Conservation (phyloP, 23 tunicate genomes). For the Corella eumyota region DNA sequence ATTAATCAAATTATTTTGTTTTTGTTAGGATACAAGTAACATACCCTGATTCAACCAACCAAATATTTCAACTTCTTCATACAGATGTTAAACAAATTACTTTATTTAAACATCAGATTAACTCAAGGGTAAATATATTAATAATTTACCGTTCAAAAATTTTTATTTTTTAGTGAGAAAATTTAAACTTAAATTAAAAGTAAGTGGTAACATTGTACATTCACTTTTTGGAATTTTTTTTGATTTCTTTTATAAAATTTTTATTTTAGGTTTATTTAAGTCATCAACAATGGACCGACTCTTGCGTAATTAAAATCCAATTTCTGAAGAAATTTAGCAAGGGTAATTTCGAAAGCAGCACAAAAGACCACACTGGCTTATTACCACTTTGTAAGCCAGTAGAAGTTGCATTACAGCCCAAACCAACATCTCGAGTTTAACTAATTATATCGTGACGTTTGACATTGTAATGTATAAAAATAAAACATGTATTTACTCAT, state of each 20-base stretch:
- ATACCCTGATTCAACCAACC: slow-evolving; percentile 55
- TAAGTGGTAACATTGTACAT: not conserved
- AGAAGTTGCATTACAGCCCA: slow-evolving; percentile 28
- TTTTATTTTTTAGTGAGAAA: too few species aligned
- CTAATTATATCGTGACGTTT: too few species aligned
- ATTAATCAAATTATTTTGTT: not conserved
- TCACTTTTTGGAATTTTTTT: not conserved
- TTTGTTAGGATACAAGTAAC: slow-evolving; percentile 45
- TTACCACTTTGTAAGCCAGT: slow-evolving; percentile 26
- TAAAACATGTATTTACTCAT: too few species aligned
- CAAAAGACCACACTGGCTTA: not conserved
- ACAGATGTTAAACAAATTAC: slow-evolving; percentile 43
- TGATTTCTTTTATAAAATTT: not conserved
- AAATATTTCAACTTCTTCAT: slow-evolving; percentile 18
- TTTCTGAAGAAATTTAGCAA: slow-evolving; percentile 38
- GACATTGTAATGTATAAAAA: too few species aligned
- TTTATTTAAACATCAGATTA: slow-evolving; percentile 38
- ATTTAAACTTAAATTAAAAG: not conserved
- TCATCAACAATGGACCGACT: slow-evolving; percentile 62
- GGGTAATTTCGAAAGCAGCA: not conserved
- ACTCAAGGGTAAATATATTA: slow-evolving; percentile 36
- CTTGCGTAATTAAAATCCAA: slow-evolving; percentile 43
- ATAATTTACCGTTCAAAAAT: not conserved
- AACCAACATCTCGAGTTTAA: slow-evolving; percentile 28
- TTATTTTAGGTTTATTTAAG: slow-evolving; percentile 39